Evolutionary conservation across 2,888 invertebrate species (phyloP).

Genomic region (Calameuta pallipes): DNA sequence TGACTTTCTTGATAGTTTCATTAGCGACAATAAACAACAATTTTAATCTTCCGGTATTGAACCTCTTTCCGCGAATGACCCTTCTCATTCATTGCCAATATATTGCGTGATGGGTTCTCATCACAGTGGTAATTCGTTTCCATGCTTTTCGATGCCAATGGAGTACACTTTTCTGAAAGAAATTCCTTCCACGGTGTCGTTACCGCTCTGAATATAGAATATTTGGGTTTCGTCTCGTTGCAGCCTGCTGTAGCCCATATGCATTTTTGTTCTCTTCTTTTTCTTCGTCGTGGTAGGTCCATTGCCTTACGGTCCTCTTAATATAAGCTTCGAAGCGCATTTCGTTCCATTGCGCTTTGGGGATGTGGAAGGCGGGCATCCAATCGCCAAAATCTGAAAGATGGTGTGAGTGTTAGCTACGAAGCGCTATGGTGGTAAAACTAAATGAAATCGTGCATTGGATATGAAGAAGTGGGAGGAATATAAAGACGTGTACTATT

Average conservation of each 20-base stretch:
- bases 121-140: not conserved
- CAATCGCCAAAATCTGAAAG: slow-evolving; percentile 50
- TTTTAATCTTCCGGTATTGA: not conserved
- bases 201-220: not conserved
- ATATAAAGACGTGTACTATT: not conserved
- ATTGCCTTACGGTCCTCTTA: not conserved
- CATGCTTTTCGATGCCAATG: not conserved
- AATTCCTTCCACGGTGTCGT: not conserved
- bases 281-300: not conserved
- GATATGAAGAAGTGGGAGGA: not conserved
- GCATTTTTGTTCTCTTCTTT: not conserved
- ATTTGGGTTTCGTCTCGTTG: not conserved
- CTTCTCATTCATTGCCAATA: not conserved
- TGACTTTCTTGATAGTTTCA: not conserved
- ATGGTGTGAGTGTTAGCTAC: slow-evolving; percentile 63
- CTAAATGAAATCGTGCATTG: slow-evolving; percentile 3
- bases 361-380: slow-evolving; percentile 10
- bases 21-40: not conserved
- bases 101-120: not conserved
- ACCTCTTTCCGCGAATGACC: not conserved
- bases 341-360: not conserved
- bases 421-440: slow-evolving; percentile 31
- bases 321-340: not conserved
- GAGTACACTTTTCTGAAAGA: not conserved
- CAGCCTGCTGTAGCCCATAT: slow-evolving; percentile 1